Evolutionary conservation across 2,797 vertebrate species (phyloP), one percentile per base, ranked within the genome.

Genomic region (Lagocephalus sceleratus): DNA sequence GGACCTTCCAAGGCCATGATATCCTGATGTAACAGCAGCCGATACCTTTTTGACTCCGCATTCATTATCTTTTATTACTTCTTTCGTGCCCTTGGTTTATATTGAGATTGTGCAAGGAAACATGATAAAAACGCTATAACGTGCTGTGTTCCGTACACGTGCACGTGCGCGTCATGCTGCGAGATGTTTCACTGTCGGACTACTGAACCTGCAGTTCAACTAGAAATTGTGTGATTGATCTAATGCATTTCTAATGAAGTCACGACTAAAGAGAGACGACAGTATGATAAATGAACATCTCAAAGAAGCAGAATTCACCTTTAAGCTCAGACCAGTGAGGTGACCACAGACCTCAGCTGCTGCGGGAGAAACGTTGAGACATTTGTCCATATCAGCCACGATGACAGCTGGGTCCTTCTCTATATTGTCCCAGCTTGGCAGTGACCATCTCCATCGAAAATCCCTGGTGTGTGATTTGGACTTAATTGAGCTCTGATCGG

Each of bases 291-390:
- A 85, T 82, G 66, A 64, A 57, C 57, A 64, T 47, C 68, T 75
- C 73, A 76, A 66, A 60, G 68, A 71, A 54, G 46, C 50, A 49
- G 56, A 65, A 54, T 67, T 76, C 68, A 60, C 75, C 70, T 71
- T 57, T 47, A 49, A 0, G 41, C 55, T 60, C 51, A 15, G 74
- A 62, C 73, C 73, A 42, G 54, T 79, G 79, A 73, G 43, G 76
- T 75, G 57, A 66, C 65, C 38, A 17, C 50, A 60, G 83, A 85
- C 71, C 86, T 62, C 89, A 90, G 86, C 87, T 90, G 90, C 55
- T 35, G 43, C 54, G 61, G 57, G 56, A 59, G 66, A 53, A 68
- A 69, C 58, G 73, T 84, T 68, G 67, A 79, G 66, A 75, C 75
- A 60, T 66, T 63, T 63, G 66, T 72, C 66, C 46, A 47, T 51